These are phyloP conservation scores for Drosophila malerkotliana DNA, from an alignment of 1,140 invertebrate genomes.

Conservation along the genomic window DNA sequence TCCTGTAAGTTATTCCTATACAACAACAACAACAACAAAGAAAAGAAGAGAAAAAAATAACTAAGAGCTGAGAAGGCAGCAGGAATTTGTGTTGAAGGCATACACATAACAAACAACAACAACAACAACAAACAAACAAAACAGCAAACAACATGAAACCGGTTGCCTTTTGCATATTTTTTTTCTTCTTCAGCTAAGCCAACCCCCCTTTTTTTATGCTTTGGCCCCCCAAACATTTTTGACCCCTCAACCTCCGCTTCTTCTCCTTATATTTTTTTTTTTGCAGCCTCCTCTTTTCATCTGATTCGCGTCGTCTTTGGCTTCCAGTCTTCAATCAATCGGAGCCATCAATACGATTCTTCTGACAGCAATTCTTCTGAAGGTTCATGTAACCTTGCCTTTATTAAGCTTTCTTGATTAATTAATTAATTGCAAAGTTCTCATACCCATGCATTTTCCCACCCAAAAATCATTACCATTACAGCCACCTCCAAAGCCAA, in stretches of 20 bases:
- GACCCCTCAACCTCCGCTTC: not conserved
- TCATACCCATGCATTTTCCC: too few species aligned
- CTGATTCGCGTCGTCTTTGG: too few species aligned
- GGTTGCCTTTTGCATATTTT: constrained; percentile 58
- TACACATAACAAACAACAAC: constrained; percentile 46
- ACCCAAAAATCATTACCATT: too few species aligned
- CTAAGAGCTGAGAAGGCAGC: constrained; percentile 31
- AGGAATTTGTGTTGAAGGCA: constrained; percentile 71
- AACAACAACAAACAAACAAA: constrained; percentile 24
- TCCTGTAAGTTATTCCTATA: constrained; percentile 17
- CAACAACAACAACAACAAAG: not conserved
- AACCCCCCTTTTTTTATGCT: not conserved
- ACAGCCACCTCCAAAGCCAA: constrained; percentile 7
- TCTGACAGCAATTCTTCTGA: not conserved
- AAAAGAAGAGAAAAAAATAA: constrained; percentile 1
- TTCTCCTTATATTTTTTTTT: not conserved
- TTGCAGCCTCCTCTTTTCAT: too few species aligned
- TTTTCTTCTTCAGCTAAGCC: constrained; percentile 2
- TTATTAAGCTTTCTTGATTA: too few species aligned
- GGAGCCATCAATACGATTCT: constrained; percentile 27
- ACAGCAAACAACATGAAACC: constrained; percentile 45
- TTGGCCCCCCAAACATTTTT: too few species aligned
- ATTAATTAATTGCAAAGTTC: too few species aligned
- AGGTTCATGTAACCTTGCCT: too few species aligned
- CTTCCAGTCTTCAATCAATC: constrained; percentile 24